These are phyloP conservation scores for Deroptyus accipitrinus DNA, from an alignment of 2,113 vertebrate genomes.

Conservation along the genomic window DNA sequence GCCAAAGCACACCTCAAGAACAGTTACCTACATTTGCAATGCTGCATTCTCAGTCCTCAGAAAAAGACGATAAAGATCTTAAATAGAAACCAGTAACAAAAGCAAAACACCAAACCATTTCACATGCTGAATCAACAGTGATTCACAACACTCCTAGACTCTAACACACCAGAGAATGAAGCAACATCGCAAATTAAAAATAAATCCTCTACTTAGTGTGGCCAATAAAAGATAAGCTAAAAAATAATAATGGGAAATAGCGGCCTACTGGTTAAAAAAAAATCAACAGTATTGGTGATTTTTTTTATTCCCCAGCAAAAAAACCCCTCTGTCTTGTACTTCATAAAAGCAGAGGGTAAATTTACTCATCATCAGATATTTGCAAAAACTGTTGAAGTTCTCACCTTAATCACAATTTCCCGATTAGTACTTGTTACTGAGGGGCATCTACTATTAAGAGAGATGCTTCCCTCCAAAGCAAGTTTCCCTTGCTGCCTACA, in stretches of 20 bases:
- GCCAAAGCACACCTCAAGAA: background rate
- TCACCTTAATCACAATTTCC: background rate
- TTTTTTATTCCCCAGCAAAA: background rate
- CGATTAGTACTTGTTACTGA: background rate
- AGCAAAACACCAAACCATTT: background rate
- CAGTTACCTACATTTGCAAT: background rate
- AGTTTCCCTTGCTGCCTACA: background rate
- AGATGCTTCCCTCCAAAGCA: background rate
- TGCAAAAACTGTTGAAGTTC: background rate
- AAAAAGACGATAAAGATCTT: background rate
- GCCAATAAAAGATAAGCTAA: background rate
- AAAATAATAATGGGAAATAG: background rate
- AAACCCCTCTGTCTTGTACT: accelerated
- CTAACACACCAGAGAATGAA: background rate
- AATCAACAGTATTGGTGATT: background rate
- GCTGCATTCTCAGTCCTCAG: background rate
- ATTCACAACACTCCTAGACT: background rate
- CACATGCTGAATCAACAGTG: background rate
- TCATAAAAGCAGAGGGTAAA: background rate
- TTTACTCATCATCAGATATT: background rate
- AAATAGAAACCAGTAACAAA: background rate
- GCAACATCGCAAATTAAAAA: background rate
- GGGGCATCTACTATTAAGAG: background rate
- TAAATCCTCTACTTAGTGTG: background rate
- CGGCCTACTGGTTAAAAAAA: background rate